Evolutionary conservation across 2,888 invertebrate species (phyloP), one percentile per base, ranked within the genome.

Genomic region (Dasysyrphus albostriatus): DNA sequence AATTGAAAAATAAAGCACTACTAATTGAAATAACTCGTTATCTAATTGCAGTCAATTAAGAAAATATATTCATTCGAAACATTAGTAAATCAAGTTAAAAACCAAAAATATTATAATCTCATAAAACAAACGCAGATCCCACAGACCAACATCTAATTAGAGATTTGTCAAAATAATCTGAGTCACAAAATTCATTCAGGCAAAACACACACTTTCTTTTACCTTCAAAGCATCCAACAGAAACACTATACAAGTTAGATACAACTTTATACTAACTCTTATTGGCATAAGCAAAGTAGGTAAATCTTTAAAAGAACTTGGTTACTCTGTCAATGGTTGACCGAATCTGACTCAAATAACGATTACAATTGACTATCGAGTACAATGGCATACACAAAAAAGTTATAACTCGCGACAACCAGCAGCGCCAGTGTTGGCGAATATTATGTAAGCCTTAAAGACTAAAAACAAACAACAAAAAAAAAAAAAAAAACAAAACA

Each of bases 351-450:
- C 87, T 79, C 78, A 75, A 87, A 83, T 79, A 78, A 72, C 87
- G 39, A 87, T 83, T 74, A 72, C 87, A 87, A 87, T 87, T 83
- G 83, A 63, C 78, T 87, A 87, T 87, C 29, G 87, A 72, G 79
- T 61, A 87, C 83, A 87, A 87, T 87, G 87, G 72, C 75, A 87
- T 59, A 78, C 67, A 83, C 75, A 44, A 87, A 77, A 61, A 77
- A 63, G 14, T 29, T 54, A 63, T 58, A n/a, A 74, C 74, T 82
- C 85, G 69, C 63, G 61, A 69, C 24, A 69, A 24, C 69, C 24
- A 69, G 39, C 69, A 69, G 69, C 65, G 16, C 44, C 16, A 65
- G 63, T 83, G 87, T 78, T 87, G 63, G 87, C 83, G 74, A 83
- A 37, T 65, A 58, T 87, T 87, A 87, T 83, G 79, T 79, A 87